A percentile compares a stretch with the other conserved stretches of the same genome.
Conservation (phyloP, 2,888 invertebrate genomes). For the Athetis lepigone region DNA sequence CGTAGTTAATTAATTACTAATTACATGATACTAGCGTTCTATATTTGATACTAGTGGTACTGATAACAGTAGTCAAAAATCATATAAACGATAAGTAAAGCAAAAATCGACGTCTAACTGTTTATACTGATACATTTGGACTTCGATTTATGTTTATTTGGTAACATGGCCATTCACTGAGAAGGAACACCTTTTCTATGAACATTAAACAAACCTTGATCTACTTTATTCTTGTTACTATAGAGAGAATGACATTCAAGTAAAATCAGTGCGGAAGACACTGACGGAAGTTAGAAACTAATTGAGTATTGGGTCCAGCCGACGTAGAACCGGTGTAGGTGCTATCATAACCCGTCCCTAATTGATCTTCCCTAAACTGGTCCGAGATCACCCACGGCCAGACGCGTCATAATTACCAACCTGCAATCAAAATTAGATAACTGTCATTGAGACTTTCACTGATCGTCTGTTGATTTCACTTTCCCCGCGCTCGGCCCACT, state of each 20-base stretch:
- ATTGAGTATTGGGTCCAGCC: conserved; percentile 31
- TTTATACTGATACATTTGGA: no score
- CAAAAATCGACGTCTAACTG: no score
- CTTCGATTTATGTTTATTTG: conserved; percentile 8
- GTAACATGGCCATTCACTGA: neutral
- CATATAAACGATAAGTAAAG: no score
- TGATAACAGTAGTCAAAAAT: conserved; percentile 19
- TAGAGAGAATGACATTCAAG: conserved; percentile 21
- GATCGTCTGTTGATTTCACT: conserved; percentile 83
- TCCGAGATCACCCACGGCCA: conserved; percentile 46
- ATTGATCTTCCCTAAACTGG: conserved; percentile 51
- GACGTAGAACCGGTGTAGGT: neutral
- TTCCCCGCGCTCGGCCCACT: conserved; percentile 76
- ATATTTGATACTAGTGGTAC: conserved; percentile 14
- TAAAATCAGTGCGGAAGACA: conserved; percentile 35
- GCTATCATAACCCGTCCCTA: conserved; percentile 30
- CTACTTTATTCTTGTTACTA: conserved; percentile 29
- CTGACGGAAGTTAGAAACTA: conserved; percentile 20
- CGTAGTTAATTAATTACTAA: conserved; percentile 4
- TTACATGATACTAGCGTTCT: neutral
- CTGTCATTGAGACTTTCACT: conserved; percentile 85
- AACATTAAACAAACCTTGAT: conserved; percentile 31
- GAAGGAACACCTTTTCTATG: conserved; percentile 12
- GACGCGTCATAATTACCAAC: conserved; percentile 56
- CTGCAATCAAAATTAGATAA: conserved; percentile 86